Conservation (phyloP, 2,888 invertebrate species). For the Tiliacea aurago region DNA sequence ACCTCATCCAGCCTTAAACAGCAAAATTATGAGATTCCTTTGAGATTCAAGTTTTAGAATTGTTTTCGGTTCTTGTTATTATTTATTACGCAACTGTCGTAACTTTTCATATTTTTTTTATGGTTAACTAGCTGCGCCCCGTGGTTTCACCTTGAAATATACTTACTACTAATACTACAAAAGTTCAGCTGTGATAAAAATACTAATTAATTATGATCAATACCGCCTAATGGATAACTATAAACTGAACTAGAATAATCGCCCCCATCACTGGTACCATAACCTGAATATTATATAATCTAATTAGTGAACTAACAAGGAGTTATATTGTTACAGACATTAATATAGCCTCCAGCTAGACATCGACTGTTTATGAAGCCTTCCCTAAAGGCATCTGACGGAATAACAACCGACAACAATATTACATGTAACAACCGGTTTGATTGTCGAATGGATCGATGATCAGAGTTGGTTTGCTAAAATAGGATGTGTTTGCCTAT, state of each 20-base stretch:
- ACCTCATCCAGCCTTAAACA: conserved; percentile 20
- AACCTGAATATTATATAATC: not conserved
- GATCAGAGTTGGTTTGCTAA: not conserved
- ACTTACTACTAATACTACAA: too few relatives aligned
- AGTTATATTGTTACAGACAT: not conserved
- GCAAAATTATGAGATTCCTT: conserved; percentile 16
- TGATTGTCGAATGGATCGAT: not conserved
- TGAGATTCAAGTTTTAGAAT: not conserved
- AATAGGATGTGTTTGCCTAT: not conserved
- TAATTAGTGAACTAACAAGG: conserved; percentile 4
- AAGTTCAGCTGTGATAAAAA: too few relatives aligned
- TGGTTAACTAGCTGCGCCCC: too few relatives aligned
- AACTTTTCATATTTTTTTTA: not conserved
- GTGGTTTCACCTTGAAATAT: too few relatives aligned
- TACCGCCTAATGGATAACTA: not conserved
- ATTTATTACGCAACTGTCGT: not conserved
- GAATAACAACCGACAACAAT: not conserved
- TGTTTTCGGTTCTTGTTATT: not conserved
- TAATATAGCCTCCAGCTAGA: not conserved
- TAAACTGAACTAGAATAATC: not conserved
- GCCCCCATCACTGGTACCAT: not conserved
- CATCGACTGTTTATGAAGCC: not conserved
- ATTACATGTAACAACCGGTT: not conserved
- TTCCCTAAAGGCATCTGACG: not conserved
- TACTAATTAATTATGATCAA: too few relatives aligned